phyloP scores from a whole-genome alignment of 2,797 vertebrate species.

The Echiichthys vipera region DNA sequence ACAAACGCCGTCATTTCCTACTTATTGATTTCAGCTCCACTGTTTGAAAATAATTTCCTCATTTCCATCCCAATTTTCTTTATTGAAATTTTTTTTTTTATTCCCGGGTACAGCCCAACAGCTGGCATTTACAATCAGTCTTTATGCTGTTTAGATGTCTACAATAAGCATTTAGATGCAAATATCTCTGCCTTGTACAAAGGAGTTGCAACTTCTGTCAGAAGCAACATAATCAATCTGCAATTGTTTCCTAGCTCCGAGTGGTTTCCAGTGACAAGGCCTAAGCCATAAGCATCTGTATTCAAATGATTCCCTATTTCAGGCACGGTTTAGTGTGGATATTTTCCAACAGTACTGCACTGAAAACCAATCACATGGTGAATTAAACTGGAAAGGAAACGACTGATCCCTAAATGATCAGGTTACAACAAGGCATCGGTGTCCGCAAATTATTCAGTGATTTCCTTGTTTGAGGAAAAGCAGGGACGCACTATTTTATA shows the following conservation, averaged over 20 bases:
- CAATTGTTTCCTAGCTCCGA: constrained; percentile 87
- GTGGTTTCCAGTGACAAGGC: constrained; percentile 81
- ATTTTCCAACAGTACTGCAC: constrained; percentile 85
- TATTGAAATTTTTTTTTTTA: constrained; percentile 78
- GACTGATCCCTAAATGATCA: constrained; percentile 90
- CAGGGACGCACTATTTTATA: constrained; percentile 63
- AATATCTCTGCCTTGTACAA: constrained; percentile 83
- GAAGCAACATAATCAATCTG: constrained; percentile 87
- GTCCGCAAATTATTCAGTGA: constrained; percentile 83
- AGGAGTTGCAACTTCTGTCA: constrained; percentile 84
- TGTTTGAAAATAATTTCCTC: constrained; percentile 82
- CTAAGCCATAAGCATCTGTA: constrained; percentile 81
- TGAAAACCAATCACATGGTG: constrained; percentile 90
- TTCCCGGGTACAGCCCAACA: constrained; percentile 72
- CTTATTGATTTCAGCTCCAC: constrained; percentile 81
- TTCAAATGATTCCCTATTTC: constrained; percentile 85
- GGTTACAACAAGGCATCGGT: constrained; percentile 84
- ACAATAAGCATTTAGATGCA: constrained; percentile 90
- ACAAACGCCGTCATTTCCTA: constrained; percentile 56
- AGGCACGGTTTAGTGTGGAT: constrained; percentile 79
- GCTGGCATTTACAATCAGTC: constrained; percentile 84
- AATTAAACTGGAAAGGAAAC: constrained; percentile 91
- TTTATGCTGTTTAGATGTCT: constrained; percentile 80
- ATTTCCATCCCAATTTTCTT: constrained; percentile 80
- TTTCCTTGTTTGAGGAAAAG: constrained; percentile 77